phyloP scores from a whole-genome alignment of 2,888 invertebrate genomes.

The Heliconius hortense region DNA sequence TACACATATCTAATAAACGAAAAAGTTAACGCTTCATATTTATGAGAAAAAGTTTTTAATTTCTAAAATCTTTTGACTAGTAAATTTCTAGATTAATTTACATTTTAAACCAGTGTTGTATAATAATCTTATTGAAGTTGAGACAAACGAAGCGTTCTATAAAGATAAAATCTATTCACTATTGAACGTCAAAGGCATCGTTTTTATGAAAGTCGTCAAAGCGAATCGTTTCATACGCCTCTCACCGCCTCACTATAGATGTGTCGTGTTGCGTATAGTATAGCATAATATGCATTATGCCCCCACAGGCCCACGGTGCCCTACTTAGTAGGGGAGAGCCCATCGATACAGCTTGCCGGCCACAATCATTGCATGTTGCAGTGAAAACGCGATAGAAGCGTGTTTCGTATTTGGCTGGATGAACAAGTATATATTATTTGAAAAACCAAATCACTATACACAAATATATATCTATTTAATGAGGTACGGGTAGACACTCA shows the following conservation, averaged over 20 bases:
- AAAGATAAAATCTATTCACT: conserved; percentile 41
- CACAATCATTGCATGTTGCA: conserved; percentile 44
- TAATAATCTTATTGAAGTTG: conserved; percentile 36
- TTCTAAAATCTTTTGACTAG: not conserved
- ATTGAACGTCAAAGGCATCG: conserved; percentile 40
- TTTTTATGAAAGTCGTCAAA: conserved; percentile 43
- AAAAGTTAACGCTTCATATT: too few species aligned
- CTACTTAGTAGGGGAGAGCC: conserved; percentile 45
- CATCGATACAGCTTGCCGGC: conserved; percentile 42
- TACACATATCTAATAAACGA: too few species aligned
- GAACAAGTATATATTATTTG: too few species aligned
- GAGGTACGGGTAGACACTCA: too few species aligned
- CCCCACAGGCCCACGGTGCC: conserved; percentile 42
- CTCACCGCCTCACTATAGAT: conserved; percentile 38
- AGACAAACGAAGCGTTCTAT: conserved; percentile 38
- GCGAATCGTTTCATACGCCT: conserved; percentile 39
- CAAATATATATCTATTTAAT: too few species aligned
- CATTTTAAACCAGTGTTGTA: conserved; percentile 9
- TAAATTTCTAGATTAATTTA: not conserved
- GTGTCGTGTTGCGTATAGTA: conserved; percentile 42
- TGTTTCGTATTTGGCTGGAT: not conserved
- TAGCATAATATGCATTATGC: conserved; percentile 43
- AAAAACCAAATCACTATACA: too few species aligned
- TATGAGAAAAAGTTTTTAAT: not conserved
- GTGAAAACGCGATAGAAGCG: not conserved